A percentile compares a stretch with the other conserved stretches of the same genome.
These are phyloP conservation scores for Gadus macrocephalus DNA, from an alignment of 2,113 vertebrate genomes.

Conservation along the genomic window DNA sequence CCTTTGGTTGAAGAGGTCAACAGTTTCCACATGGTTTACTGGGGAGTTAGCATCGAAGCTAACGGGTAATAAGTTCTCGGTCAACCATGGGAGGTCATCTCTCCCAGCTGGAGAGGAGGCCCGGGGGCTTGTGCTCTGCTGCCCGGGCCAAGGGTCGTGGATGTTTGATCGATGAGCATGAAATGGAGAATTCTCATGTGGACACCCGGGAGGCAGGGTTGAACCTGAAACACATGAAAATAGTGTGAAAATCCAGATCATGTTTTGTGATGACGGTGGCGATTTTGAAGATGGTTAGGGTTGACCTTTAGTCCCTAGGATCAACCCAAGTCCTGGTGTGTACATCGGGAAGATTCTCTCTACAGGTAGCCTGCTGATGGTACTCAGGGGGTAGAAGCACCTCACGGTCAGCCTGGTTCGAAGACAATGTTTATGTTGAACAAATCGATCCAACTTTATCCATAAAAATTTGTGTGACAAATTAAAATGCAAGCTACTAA, in stretches of 20 bases:
- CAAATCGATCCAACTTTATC: too few relatives aligned
- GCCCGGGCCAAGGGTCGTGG: too few relatives aligned
- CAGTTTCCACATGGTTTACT: not conserved
- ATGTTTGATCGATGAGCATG: too few relatives aligned
- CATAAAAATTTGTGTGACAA: too few relatives aligned
- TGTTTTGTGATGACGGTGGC: too few relatives aligned
- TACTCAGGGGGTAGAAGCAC: conserved; percentile 54
- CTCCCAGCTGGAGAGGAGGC: too few relatives aligned
- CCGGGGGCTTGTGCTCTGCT: too few relatives aligned
- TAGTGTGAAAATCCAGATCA: not conserved
- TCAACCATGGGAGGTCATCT: too few relatives aligned
- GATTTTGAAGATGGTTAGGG: not conserved
- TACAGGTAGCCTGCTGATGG: conserved; percentile 37
- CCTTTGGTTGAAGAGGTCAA: not conserved
- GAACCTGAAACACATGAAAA: not conserved
- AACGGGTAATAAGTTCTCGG: too few relatives aligned
- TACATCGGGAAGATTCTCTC: conserved; percentile 21
- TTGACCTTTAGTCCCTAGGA: conserved; percentile 30
- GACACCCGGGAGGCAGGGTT: not conserved
- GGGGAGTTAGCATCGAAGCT: not conserved
- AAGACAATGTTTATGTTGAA: not conserved
- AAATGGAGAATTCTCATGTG: not conserved
- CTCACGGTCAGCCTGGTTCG: conserved; percentile 51
- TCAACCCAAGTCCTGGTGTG: conserved; percentile 41
- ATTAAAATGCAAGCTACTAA: too few relatives aligned